Base-by-base conservation (phyloP, 2,113 vertebrate genomes). In the Antechinus stuartii region DNA sequence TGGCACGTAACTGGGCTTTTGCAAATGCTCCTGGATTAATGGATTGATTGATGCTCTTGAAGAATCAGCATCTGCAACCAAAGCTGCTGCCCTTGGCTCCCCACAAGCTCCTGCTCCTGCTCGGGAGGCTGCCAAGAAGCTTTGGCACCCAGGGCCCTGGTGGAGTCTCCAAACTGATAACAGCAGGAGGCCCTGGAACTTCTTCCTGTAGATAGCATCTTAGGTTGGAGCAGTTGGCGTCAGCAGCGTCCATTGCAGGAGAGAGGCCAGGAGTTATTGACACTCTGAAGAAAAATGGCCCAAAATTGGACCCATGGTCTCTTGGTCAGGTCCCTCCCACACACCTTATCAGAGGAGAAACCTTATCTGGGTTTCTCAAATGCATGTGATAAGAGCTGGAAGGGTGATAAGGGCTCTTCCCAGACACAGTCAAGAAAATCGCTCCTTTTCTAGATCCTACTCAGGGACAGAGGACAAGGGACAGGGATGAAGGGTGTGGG, bases 311-410 rank as follows among this genome's bases (percentile, higher is more conserved):
- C 68, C 94, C 57, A 61, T 2, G 0, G 46, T 56, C 90, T 61
- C 91, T 27, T 53, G 30, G 90, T 96, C 68, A 54, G 4, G 46
- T 16, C 12, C 25, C 54, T 94, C 89, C 54, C 91, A 19, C 91
- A 16, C n/a, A 42, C 27, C 93, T 96, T 96, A 96, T 96, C 25
- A 56, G 92, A 93, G 50, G 61, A 1, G 92, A 54, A 3, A 24
- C 76, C 76, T 97, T 97, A 92, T 96, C 97, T 90, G 89, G 93
- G 96, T 94, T 84, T 96, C 92, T 94, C 94, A 52, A n/a, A 94
- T 0, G 0, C 8, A 56, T 91, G 50, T 93, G 96, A 96, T 94
- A 92, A 95, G 95, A 94, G 52, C 54, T 8, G 19, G 68, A 19
- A 91, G 2, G 25, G 10, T 46, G 24, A 42, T n/a, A 84, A 84